phyloP scores from a whole-genome alignment of 2,888 invertebrate species.

The Patella pellucida region DNA sequence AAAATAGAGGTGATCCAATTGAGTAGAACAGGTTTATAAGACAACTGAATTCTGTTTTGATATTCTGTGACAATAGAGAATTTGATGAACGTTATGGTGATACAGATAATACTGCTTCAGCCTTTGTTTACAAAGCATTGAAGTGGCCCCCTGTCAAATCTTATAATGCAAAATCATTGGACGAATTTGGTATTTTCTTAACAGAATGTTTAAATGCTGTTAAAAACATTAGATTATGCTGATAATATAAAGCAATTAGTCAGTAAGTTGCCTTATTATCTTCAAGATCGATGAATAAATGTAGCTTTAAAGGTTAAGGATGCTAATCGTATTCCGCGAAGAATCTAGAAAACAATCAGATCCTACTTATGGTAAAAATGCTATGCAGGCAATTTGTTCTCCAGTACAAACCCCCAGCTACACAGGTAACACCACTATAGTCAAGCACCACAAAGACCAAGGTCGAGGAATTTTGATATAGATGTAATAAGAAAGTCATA shows the following conservation, averaged over 20 bases:
- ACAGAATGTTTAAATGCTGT: conserved; percentile 25
- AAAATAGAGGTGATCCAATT: not conserved
- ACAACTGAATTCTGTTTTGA: not conserved
- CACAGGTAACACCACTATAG: too few relatives aligned
- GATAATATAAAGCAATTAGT: conserved; percentile 21
- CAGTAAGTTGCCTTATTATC: conserved; percentile 16
- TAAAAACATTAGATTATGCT: conserved; percentile 20
- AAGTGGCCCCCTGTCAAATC: conserved; percentile 23
- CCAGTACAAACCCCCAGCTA: too few relatives aligned
- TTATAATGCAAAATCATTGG: conserved; percentile 19
- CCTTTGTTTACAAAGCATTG: conserved; percentile 26
- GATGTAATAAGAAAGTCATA: too few relatives aligned
- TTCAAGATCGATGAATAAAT: conserved; percentile 27
- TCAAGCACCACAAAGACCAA: too few relatives aligned
- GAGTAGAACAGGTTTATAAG: not conserved
- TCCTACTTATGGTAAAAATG: too few relatives aligned
- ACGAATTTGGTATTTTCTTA: conserved; percentile 23
- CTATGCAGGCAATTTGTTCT: too few relatives aligned
- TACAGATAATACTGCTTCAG: conserved; percentile 14
- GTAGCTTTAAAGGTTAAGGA: not conserved
- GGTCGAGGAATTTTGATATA: too few relatives aligned
- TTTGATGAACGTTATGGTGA: too few relatives aligned
- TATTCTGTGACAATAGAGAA: not conserved
- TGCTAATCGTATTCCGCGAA: too few relatives aligned
- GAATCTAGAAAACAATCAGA: too few relatives aligned